Base-by-base conservation (phyloP, 2,113 vertebrate species). In the Periophthalmodon schlosseri region DNA sequence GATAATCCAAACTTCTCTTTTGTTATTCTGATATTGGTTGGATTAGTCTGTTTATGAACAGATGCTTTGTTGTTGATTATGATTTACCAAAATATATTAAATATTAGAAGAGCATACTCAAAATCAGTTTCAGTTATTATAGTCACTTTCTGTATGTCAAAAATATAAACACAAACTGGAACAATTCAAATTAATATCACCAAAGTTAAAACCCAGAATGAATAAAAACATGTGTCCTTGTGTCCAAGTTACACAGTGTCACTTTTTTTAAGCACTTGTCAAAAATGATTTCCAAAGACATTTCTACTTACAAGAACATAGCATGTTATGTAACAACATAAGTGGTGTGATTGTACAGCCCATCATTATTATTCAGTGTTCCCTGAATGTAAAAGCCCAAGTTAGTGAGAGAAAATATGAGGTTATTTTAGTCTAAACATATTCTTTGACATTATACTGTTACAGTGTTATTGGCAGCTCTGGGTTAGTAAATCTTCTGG, bases 401-500 rank as follows among this genome's bases (percentile, higher is more conserved):
- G 52, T 56, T 10, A 10, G 52, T 20, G 9, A n/a, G 6, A 2
- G 9, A 18, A n/a, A 21, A 56, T 21, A 20, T 20, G n/a, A n/a
- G 20, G 7, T 52, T 52, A 54, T 54, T 54, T 54, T n/a, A n/a
- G 52, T 56, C 20, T 9, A 56, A 56, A 56, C 20, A 21, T 10
- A 11, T n/a, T n/a, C 9, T 56, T 56, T 56, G 7, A 28, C 11
- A 28, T 28, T 60, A 23, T 60, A 28, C 58, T 15, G 14, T 28
- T 33, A 2, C 28, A 9, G 7, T 18, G 2, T 67, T 24, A 0
- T 49, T 68, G 46, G 0, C 63, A 70, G n/a, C 71, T 72, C 28
- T 64, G 67, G 69, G 75, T 60, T 49, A 18, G 28, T 66, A n/a
- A 28, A 77, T 28, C 73, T 2, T 36, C 72, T 68, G 8, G 12